A percentile compares a stretch with the other conserved stretches of the same genome.
Evolutionary conservation across 1,140 invertebrate genomes (phyloP).

Genomic region (Dryas iulia): DNA sequence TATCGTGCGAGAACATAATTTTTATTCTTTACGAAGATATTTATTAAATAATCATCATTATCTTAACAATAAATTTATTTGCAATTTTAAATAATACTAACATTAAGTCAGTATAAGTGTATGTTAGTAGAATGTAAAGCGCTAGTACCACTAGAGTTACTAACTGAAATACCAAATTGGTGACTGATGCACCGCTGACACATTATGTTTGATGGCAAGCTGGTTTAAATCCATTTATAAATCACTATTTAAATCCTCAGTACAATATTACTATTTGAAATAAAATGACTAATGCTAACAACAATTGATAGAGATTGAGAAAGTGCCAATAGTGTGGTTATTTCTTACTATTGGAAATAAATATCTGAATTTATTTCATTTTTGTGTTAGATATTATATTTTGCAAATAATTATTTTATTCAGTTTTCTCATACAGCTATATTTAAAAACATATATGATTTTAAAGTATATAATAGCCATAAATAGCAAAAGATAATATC

Average conservation of each 20-base stretch:
- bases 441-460: too few species aligned
- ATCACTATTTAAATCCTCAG: neutral
- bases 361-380: too few species aligned
- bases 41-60: too few species aligned
- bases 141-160: neutral
- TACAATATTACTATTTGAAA: neutral
- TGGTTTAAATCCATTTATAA: constrained; percentile 16
- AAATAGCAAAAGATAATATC: too few species aligned
- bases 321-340: too few species aligned
- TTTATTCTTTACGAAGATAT: too few species aligned
- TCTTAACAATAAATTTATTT: neutral
- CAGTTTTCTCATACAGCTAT: too few species aligned
- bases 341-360: too few species aligned
- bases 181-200: neutral
- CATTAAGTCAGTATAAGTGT: neutral
- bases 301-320: neutral
- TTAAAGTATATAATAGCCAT: too few species aligned
- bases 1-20: too few species aligned
- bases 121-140: neutral
- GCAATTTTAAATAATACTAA: neutral
- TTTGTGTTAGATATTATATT: too few species aligned
- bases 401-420: too few species aligned
- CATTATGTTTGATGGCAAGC: neutral
- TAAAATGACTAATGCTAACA: neutral
- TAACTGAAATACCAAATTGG: neutral